phyloP scores from a whole-genome alignment of 2,113 vertebrate genomes.

The Zapus hudsonius region DNA sequence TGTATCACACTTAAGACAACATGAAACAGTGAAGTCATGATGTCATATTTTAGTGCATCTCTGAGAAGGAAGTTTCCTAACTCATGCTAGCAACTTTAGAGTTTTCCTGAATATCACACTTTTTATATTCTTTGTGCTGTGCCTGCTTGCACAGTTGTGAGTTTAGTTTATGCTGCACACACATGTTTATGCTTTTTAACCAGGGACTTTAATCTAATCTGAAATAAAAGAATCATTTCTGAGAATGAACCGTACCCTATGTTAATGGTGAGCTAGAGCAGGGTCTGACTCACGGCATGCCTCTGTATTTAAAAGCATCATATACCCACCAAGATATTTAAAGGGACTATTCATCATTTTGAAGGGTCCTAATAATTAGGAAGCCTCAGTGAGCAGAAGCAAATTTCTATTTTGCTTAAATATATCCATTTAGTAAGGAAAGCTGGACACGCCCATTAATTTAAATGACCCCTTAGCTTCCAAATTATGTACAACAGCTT shows the following conservation, averaged over 20 bases:
- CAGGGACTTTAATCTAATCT: rapidly evolving
- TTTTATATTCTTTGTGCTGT: rapidly evolving
- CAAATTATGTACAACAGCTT: conserved; percentile 65
- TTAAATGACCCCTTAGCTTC: conserved; percentile 49
- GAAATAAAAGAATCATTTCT: not conserved
- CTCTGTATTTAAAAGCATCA: not conserved
- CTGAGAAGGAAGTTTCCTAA: no score
- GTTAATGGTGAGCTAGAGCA: not conserved
- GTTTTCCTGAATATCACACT: no score
- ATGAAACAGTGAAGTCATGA: no score
- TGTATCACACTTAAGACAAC: no score
- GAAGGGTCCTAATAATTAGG: not conserved
- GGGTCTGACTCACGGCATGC: no score
- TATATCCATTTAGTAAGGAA: conserved; percentile 50
- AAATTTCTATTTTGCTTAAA: not conserved
- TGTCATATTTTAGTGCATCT: no score
- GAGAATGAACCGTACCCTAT: not conserved
- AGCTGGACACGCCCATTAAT: conserved; percentile 13
- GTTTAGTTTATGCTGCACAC: rapidly evolving
- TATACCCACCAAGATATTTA: not conserved
- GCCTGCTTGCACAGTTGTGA: not conserved
- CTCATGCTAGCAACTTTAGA: no score
- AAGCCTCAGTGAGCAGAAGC: not conserved
- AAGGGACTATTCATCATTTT: not conserved
- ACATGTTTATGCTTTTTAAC: rapidly evolving